Base-by-base conservation (phyloP, 1,140 invertebrate species). In the Saxidomus purpurata region DNA sequence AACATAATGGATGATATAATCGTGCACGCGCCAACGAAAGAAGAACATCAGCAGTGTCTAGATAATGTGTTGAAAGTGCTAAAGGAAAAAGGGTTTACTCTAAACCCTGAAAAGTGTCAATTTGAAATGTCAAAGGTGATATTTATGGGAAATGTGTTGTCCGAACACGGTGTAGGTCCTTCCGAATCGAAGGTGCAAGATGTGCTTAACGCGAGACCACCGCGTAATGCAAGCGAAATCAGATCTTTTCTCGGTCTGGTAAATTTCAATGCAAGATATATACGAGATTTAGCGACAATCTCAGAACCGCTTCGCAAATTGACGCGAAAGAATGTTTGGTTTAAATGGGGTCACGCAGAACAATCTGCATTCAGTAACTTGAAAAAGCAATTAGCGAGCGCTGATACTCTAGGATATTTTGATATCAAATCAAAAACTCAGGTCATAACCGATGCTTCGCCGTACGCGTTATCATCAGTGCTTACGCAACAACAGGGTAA, bases 391-490 rank as follows among this genome's bases (percentile, higher is more conserved):
- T 25, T 91, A 31, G 59, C 82, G 15, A 86, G 52, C 17, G 71
- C 59, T 25, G 22, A 67, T 43, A 90, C 63, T n/a, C 17, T 83
- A 25, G 79, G 67, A 36, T 88, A 90, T 49, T 89, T 85, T 71
- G 22, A 90, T 22, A 81, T 67, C 25, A 76, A 77, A 19, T 71
- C 84, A 6, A 49, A 79, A 59, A 90, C 71, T 6, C 36, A 79
- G 19, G 55, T 92, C 0, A 87, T 90, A 15, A 63, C 77, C 15
- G 94, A 91, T 87, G 92, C 91, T 17, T 87, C 81, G 71, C 80
- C 83, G 38, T 79, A 80, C 31, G 67, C 71, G 1, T 17, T 93
- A 22, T 81, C 85, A 15, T 90, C 74, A 47, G 89, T 92, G 13
- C 59, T 91, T 31, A 17, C 87, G 11, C 89, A 90, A 59, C 34